These are phyloP conservation scores for Alsophila aescularia DNA, from an alignment of 2,888 invertebrate genomes.

Conservation along the genomic window DNA sequence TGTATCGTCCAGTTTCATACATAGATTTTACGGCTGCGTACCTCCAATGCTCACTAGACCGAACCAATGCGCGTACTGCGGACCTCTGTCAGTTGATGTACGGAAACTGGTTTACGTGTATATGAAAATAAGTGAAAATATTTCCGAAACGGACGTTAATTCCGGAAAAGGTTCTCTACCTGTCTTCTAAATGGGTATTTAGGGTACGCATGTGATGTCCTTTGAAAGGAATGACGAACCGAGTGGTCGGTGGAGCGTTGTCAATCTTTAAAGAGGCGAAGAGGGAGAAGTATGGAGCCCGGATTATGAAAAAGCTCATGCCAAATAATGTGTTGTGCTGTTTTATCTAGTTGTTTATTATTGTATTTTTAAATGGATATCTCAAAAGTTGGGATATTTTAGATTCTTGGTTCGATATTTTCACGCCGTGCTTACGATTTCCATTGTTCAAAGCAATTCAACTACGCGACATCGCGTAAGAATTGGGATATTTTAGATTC, in stretches of 20 bases:
- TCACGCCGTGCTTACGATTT: too few relatives aligned
- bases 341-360: neutral
- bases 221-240: conserved; percentile 5
- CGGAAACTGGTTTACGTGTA: conserved; percentile 17
- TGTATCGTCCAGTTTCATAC: neutral
- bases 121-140: conserved; percentile 24
- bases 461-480: too few relatives aligned
- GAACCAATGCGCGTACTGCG: conserved; percentile 3
- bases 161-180: conserved; percentile 23
- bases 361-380: neutral
- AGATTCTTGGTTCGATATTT: too few relatives aligned
- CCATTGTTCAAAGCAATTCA: too few relatives aligned
- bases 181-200: conserved; percentile 24
- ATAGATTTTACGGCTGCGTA: conserved; percentile 28
- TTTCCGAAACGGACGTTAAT: conserved; percentile 19
- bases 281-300: neutral
- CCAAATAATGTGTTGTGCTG: neutral
- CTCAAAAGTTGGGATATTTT: too few relatives aligned
- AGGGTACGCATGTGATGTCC: conserved; percentile 9
- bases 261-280: conserved; percentile 12
- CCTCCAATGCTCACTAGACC: conserved; percentile 15
- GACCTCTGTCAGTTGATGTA: neutral
- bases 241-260: conserved; percentile 6
- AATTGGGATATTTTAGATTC: too few relatives aligned
- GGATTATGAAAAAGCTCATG: neutral